phyloP scores from a whole-genome alignment of 2,797 vertebrate species.

The Gymnothorax reevesii region DNA sequence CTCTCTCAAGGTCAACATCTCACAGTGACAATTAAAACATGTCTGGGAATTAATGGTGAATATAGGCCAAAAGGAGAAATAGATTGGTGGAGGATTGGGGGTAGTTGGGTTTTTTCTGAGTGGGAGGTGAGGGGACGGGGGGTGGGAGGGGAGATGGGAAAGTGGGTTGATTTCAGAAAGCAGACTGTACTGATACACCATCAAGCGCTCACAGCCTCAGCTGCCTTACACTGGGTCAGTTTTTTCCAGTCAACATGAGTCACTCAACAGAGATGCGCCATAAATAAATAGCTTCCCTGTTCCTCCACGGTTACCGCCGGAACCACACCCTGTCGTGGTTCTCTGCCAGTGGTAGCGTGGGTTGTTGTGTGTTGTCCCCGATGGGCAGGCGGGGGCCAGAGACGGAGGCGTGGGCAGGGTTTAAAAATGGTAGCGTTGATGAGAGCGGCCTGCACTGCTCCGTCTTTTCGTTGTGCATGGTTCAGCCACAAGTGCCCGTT shows the following conservation, averaged over 20 bases:
- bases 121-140: constrained; percentile 38
- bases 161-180: constrained; percentile 36
- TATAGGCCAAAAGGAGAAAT: constrained; percentile 50
- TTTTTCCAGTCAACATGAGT: constrained; percentile 98
- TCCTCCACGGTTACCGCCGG: constrained; percentile 71
- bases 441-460: constrained; percentile 67
- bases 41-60: constrained; percentile 63
- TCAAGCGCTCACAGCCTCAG: constrained; percentile 73
- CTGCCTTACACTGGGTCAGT: constrained; percentile 79
- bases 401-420: constrained; percentile 59
- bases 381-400: constrained; percentile 53
- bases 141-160: constrained; percentile 19
- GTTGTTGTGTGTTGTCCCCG: constrained; percentile 70
- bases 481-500: constrained; percentile 70
- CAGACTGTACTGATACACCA: constrained; percentile 81
- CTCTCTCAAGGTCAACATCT: constrained; percentile 75
- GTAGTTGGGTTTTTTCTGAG: constrained; percentile 46
- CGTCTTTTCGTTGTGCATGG: constrained; percentile 78
- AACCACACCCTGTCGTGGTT: constrained; percentile 92
- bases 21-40: constrained; percentile 77
- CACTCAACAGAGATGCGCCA: constrained; percentile 88
- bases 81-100: constrained; percentile 49
- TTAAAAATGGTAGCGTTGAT: constrained; percentile 76
- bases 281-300: constrained; percentile 98
- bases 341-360: constrained; percentile 78